phyloP scores from a whole-genome alignment of 1,140 invertebrate genomes.

The Drosophila seguyi region DNA sequence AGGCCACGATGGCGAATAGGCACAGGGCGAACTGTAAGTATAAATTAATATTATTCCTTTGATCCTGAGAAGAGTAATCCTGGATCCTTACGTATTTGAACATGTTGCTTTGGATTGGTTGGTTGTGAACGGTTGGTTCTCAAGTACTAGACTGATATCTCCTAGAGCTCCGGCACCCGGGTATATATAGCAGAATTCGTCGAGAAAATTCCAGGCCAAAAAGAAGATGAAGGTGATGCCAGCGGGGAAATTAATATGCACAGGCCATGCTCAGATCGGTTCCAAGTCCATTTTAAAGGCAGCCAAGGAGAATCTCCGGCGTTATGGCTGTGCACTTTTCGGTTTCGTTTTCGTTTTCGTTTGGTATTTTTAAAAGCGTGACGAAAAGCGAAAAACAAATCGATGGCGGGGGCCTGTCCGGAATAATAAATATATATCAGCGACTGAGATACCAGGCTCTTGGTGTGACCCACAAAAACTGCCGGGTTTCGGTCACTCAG shows the following conservation, averaged over 20 bases:
- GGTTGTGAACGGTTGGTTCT: constrained; percentile 67
- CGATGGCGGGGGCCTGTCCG: constrained; percentile 36
- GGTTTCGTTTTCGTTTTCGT: constrained; percentile 57
- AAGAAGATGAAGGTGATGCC: constrained; percentile 49
- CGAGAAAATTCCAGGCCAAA: constrained; percentile 37
- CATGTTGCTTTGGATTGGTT: constrained; percentile 62
- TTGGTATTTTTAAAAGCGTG: constrained; percentile 73
- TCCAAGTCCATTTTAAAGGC: constrained; percentile 53
- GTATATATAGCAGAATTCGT: constrained; percentile 61
- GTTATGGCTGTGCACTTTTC: constrained; percentile 71
- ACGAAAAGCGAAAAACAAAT: constrained; percentile 60
- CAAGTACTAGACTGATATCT: constrained; percentile 76
- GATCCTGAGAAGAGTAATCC: not conserved
- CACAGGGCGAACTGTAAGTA: constrained; percentile 68
- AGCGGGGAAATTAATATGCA: constrained; percentile 59
- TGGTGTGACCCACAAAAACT: constrained; percentile 25
- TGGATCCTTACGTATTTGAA: constrained; percentile 80
- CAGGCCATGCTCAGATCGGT: constrained; percentile 32
- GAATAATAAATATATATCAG: constrained; percentile 38
- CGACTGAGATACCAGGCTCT: not conserved
- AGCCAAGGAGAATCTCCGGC: constrained; percentile 73
- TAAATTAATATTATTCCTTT: not conserved
- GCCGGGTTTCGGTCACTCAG: constrained; percentile 21
- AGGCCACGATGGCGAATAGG: constrained; percentile 83
- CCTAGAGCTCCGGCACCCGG: constrained; percentile 18